Evolutionary conservation across 2,113 vertebrate species (phyloP).

Genomic region (Amphilophus citrinellus): DNA sequence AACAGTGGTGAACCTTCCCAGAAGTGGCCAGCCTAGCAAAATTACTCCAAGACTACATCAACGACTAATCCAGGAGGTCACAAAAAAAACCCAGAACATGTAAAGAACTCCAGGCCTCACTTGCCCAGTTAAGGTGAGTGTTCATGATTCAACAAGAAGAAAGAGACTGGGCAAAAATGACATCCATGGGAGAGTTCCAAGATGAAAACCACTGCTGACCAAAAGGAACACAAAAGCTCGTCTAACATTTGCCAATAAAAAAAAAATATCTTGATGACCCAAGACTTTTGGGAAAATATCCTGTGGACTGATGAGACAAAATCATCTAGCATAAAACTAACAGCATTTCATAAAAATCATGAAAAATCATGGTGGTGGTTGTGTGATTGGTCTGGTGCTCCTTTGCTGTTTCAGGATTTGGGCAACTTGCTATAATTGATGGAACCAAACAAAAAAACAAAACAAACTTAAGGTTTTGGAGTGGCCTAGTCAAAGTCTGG

Average conservation of each 20-base stretch:
- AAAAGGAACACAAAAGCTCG: neutral
- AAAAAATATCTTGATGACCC: too few relatives aligned
- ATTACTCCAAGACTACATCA: neutral
- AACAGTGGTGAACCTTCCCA: neutral
- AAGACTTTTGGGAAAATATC: too few relatives aligned
- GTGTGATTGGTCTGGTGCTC: neutral
- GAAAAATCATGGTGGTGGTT: neutral
- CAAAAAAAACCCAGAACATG: neutral
- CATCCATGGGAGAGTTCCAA: neutral
- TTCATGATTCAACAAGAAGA: neutral
- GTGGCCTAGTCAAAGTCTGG: neutral
- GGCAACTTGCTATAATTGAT: neutral
- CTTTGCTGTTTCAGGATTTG: neutral
- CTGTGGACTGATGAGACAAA: too few relatives aligned
- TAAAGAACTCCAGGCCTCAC: neutral
- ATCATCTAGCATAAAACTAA: neutral
- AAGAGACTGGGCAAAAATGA: neutral
- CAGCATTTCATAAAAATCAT: conserved; percentile 8
- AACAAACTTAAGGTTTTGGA: neutral
- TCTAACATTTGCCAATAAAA: neutral
- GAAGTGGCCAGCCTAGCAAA: neutral
- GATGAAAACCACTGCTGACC: neutral
- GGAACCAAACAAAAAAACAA: neutral
- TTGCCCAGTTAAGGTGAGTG: neutral
- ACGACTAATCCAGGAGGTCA: neutral